phyloP scores from a whole-genome alignment of 2,797 vertebrate genomes.

The Myiotriccus ornatus region DNA sequence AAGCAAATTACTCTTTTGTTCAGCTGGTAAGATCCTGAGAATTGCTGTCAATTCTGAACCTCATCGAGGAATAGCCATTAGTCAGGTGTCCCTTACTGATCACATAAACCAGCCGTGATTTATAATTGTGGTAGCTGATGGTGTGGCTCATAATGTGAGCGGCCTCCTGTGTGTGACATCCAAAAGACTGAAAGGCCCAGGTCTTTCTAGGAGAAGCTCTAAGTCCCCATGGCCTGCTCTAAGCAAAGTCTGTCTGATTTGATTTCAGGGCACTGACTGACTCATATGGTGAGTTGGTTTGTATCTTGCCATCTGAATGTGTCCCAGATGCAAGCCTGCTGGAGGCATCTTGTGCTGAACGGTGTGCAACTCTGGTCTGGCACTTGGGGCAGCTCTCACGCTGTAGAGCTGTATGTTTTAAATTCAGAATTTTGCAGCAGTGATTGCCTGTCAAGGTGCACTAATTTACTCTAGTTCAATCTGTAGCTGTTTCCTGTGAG shows the following conservation, averaged over 20 bases:
- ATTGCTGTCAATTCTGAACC: not conserved
- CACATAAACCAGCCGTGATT: not conserved
- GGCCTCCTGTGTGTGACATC: not conserved
- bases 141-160: not conserved
- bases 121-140: not conserved
- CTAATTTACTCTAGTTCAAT: constrained; percentile 26
- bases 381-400: not conserved
- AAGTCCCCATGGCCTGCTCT: not conserved
- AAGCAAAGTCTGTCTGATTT: not conserved
- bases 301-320: not conserved
- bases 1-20: not conserved
- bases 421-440: not conserved
- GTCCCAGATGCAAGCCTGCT: not conserved
- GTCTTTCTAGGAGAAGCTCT: not conserved
- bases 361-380: not conserved
- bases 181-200: not conserved
- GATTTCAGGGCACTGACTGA: not conserved
- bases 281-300: rapidly evolving
- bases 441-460: not conserved
- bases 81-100: not conserved
- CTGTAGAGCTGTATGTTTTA: not conserved
- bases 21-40: not conserved
- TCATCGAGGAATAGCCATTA: not conserved
- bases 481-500: not conserved
- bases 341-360: not conserved